Conservation (phyloP, 2,888 invertebrate species). For the Lypha dubia region DNA sequence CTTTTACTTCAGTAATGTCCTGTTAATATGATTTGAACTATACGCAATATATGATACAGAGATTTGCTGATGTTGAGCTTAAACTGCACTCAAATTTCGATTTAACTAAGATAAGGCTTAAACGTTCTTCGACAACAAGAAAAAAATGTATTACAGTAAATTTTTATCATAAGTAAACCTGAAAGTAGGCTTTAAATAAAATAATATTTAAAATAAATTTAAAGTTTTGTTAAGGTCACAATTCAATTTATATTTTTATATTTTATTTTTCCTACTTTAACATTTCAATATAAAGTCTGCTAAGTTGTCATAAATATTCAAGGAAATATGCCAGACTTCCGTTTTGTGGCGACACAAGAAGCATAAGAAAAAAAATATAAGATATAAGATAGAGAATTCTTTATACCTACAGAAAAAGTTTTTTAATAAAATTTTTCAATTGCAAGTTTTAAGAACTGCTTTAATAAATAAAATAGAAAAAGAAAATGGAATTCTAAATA, state of each 20-base stretch:
- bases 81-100: too few relatives aligned
- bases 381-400: slow-evolving; percentile 26
- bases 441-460: neutral
- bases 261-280: slow-evolving; percentile 3
- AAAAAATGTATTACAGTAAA: neutral
- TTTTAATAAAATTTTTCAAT: slow-evolving; percentile 11
- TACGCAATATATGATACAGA: too few relatives aligned
- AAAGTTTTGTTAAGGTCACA: slow-evolving; percentile 9
- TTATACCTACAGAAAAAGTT: neutral
- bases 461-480: neutral
- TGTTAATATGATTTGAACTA: too few relatives aligned
- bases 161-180: neutral
- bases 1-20: too few relatives aligned
- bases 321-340: slow-evolving; percentile 72
- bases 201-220: neutral
- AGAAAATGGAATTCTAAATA: neutral
- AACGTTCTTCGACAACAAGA: too few relatives aligned
- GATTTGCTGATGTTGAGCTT: too few relatives aligned
- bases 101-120: too few relatives aligned
- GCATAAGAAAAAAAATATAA: slow-evolving; percentile 2
- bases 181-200: slow-evolving; percentile 29
- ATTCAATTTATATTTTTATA: neutral
- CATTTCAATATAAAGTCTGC: slow-evolving; percentile 56
- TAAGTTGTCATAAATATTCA: slow-evolving; percentile 59
- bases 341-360: slow-evolving; percentile 51